phyloP scores from a whole-genome alignment of 2,113 vertebrate genomes.

The Caloenas nicobarica region DNA sequence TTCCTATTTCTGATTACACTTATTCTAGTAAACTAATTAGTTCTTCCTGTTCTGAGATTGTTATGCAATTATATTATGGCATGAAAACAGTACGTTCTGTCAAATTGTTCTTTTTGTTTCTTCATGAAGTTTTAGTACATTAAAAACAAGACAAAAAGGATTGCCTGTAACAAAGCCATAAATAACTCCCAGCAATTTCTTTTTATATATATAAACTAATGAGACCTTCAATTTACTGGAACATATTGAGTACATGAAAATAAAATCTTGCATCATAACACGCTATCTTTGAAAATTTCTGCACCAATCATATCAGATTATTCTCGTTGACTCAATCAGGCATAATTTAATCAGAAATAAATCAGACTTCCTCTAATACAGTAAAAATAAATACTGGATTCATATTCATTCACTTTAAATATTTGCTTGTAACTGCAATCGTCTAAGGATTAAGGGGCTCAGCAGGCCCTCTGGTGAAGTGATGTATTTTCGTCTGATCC shows the following conservation, averaged over 20 bases:
- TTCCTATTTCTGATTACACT: constrained; percentile 16
- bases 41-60: constrained; percentile 11
- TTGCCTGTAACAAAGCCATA: neutral
- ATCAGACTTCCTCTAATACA: neutral
- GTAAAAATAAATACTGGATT: constrained; percentile 19
- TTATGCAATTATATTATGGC: constrained; percentile 33
- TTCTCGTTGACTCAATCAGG: constrained; percentile 17
- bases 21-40: constrained; percentile 41
- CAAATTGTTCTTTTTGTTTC: constrained; percentile 11
- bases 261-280: constrained; percentile 4
- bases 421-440: neutral
- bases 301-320: neutral
- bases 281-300: neutral
- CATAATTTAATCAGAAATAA: constrained; percentile 43
- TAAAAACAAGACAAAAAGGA: constrained; percentile 18
- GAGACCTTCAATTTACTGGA: constrained; percentile 5
- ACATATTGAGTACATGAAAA: neutral
- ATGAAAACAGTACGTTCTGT: constrained; percentile 18
- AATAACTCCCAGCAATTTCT: neutral
- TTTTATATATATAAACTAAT: neutral
- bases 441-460: neutral
- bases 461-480: neutral
- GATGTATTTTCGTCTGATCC: neutral
- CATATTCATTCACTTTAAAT: neutral
- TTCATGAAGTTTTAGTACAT: neutral